phyloP scores from a whole-genome alignment of 1,140 invertebrate species.

The Orchesella cincta region DNA sequence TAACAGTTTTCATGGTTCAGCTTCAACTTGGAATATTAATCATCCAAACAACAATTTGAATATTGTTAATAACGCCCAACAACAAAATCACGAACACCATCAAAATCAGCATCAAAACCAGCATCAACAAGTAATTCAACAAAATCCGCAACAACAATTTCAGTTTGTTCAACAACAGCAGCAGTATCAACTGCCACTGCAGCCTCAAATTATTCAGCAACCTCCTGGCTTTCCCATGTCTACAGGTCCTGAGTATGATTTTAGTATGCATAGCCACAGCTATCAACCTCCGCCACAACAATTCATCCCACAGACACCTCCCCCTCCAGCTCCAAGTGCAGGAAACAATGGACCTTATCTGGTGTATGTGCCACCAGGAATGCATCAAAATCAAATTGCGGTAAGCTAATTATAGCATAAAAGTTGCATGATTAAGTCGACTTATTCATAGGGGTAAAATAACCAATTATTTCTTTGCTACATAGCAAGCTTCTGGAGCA shows the following conservation, averaged over 20 bases:
- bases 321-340: background rate
- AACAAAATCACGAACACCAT: background rate
- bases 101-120: background rate
- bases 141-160: background rate
- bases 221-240: background rate
- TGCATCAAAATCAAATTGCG: background rate
- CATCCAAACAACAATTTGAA: background rate
- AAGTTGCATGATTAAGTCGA: background rate
- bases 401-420: background rate
- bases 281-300: background rate
- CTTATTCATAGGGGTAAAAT: background rate
- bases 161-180: slow-evolving; percentile 4
- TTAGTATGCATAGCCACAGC: background rate
- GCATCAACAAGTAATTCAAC: background rate
- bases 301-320: background rate
- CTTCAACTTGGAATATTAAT: slow-evolving; percentile 4
- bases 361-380: background rate
- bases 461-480: background rate
- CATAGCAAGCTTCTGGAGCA: background rate
- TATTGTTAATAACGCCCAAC: too few relatives aligned
- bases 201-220: background rate
- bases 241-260: background rate
- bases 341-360: background rate
- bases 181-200: background rate
- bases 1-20: background rate